These are phyloP conservation scores for Ptycholaimellus sp. DNA, from an alignment of 2,888 invertebrate species.

Conservation along the genomic window DNA sequence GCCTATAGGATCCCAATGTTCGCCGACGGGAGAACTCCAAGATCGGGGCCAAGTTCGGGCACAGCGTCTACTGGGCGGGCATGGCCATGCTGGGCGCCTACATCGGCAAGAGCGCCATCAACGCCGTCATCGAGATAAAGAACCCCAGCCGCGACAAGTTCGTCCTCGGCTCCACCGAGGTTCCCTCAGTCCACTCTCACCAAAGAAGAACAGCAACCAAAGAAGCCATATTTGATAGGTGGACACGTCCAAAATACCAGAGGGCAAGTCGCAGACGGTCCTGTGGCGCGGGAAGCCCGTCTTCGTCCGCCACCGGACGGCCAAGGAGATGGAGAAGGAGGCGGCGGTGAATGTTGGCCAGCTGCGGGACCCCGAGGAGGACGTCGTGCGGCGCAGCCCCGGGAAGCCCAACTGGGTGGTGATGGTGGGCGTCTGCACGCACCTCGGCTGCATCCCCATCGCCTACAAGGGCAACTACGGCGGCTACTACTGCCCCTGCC, in stretches of 20 bases:
- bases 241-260: not conserved
- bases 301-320: constrained; percentile 50
- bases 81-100: no score
- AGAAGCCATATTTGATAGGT: no score
- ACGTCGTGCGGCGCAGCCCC: constrained; percentile 49
- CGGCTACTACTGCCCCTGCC: constrained; percentile 97
- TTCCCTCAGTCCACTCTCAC: no score
- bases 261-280: constrained; percentile 40
- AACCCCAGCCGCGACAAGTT: no score
- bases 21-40: no score
- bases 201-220: no score
- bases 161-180: no score
- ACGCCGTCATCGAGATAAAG: no score
- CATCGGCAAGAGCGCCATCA: no score
- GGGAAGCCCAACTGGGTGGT: constrained; percentile 71
- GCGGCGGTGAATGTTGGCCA: constrained; percentile 44
- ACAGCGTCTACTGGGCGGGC: no score
- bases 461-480: constrained; percentile 51
- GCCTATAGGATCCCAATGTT: no score
- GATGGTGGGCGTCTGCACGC: constrained; percentile 82
- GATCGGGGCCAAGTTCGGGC: no score
- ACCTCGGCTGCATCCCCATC: constrained; percentile 88
- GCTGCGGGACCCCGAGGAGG: constrained; percentile 69
- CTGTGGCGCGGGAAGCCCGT: constrained; percentile 95
- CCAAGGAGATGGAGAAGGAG: constrained; percentile 53